Evolutionary conservation across 2,888 invertebrate genomes (phyloP).

Genomic region (Pristionchus exspectatus): DNA sequence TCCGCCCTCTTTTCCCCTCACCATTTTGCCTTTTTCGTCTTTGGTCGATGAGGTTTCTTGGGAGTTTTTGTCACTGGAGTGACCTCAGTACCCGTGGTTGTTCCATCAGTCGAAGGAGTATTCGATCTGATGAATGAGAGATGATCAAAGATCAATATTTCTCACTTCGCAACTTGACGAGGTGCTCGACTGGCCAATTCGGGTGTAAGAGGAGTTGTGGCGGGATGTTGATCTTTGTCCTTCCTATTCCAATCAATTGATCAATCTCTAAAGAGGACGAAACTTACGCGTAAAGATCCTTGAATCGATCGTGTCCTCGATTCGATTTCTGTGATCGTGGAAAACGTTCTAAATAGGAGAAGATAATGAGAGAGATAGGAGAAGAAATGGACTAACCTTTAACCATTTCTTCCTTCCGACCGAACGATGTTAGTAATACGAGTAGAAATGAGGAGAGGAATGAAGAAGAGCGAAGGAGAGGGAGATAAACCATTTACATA

Average conservation of each 20-base stretch:
- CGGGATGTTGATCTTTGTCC: neutral
- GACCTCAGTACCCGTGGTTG: neutral
- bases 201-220: neutral
- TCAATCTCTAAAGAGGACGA: neutral
- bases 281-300: conserved; percentile 25
- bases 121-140: neutral
- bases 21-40: conserved; percentile 32
- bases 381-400: neutral
- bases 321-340: conserved; percentile 1
- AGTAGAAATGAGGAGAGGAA: conserved; percentile 28
- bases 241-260: neutral
- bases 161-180: neutral
- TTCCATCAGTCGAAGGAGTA: neutral
- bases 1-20: neutral
- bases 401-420: neutral
- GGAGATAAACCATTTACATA: neutral
- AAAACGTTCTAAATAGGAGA: neutral
- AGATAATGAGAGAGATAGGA: neutral
- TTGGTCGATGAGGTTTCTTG: neutral
- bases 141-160: neutral
- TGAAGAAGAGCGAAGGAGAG: neutral
- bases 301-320: conserved; percentile 3
- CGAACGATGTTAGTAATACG: neutral
- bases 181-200: neutral
- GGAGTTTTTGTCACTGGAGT: conserved; percentile 4